phyloP scores from a whole-genome alignment of 2,797 vertebrate species.

The Eidolon dupreanum region DNA sequence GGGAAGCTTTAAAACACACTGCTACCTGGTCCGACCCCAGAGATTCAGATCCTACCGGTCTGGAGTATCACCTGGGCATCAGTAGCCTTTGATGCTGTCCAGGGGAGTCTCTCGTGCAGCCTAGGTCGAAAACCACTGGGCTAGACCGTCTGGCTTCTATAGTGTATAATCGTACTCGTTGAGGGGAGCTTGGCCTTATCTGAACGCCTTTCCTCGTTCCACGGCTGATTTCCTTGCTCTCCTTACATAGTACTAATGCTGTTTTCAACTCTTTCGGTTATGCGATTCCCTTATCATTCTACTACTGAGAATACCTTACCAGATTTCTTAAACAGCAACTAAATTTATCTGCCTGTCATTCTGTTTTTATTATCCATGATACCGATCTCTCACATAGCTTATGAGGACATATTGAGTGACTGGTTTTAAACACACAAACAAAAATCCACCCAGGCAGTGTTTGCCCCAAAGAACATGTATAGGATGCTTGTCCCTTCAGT shows the following conservation, averaged over 20 bases:
- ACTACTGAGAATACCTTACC: conserved; percentile 85
- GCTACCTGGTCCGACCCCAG: not conserved
- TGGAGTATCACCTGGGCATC: not conserved
- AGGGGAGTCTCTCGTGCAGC: not conserved
- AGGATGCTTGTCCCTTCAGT: conserved; percentile 38
- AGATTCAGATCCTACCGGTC: not conserved
- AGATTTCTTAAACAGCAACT: conserved; percentile 84
- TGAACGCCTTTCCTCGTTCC: conserved; percentile 54
- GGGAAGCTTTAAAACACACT: not conserved
- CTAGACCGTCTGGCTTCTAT: not conserved
- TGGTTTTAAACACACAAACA: conserved; percentile 79
- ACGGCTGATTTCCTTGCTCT: conserved; percentile 76
- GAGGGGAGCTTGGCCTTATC: not conserved
- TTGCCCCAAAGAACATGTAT: conserved; percentile 36
- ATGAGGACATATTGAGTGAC: conserved; percentile 81
- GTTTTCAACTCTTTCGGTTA: conserved; percentile 84
- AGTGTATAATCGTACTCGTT: not conserved
- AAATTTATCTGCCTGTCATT: conserved; percentile 86
- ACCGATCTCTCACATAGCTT: conserved; percentile 82
- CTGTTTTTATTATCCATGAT: conserved; percentile 84
- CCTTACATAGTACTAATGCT: conserved; percentile 64
- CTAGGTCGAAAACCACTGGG: not conserved
- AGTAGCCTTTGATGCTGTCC: too few relatives aligned
- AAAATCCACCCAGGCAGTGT: conserved; percentile 68
- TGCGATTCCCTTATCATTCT: conserved; percentile 84